Evolutionary conservation across 2,113 vertebrate genomes (phyloP).

Genomic region (Rhinichthys klamathensis): DNA sequence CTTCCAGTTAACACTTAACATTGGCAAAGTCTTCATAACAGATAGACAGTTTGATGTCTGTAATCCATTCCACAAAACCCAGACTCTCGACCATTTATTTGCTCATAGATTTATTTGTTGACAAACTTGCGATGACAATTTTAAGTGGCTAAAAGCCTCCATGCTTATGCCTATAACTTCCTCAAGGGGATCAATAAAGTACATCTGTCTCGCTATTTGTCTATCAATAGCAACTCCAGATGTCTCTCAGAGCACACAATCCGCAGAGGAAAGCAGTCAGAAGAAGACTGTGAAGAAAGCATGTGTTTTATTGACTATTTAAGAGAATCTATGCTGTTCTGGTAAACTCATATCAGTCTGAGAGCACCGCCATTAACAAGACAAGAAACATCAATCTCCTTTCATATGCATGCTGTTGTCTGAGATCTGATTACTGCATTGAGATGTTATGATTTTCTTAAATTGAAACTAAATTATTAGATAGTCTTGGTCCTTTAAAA

Average conservation of each 20-base stretch:
- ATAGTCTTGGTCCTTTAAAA: neutral
- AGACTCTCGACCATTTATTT: neutral
- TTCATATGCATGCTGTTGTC: neutral
- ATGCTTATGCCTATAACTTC: neutral
- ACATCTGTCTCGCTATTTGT: neutral
- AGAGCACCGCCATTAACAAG: neutral
- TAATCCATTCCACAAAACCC: neutral
- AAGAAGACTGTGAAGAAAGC: conserved; percentile 1
- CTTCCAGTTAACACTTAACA: neutral
- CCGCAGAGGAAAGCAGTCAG: neutral
- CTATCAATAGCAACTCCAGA: conserved; percentile 26
- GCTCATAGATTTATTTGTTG: conserved; percentile 29
- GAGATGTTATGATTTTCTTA: neutral
- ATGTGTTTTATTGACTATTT: conserved; percentile 18
- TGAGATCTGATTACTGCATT: neutral
- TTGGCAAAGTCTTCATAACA: neutral
- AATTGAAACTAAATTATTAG: neutral
- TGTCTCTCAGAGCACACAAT: conserved; percentile 18
- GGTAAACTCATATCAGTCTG: neutral
- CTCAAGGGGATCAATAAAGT: conserved; percentile 3
- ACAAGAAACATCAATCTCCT: neutral
- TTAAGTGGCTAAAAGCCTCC: conserved; percentile 17
- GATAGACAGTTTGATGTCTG: neutral
- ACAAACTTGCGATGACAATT: conserved; percentile 2
- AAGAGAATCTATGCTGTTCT: neutral